Evolutionary conservation across 2,888 invertebrate genomes (phyloP).

Genomic region (Dioctria linearis): DNA sequence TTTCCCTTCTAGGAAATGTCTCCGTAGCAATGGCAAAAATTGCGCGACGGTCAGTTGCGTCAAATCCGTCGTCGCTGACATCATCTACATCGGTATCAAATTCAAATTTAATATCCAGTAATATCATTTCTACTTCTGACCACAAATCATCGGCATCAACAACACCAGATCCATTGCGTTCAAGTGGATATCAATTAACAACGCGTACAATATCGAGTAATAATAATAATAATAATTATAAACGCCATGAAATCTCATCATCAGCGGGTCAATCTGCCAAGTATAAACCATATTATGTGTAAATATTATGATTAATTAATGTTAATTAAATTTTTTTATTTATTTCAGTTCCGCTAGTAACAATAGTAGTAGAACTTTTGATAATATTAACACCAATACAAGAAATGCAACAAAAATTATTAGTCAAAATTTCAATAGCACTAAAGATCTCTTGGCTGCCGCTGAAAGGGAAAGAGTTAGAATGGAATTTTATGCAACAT

Average conservation of each 20-base stretch:
- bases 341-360: constrained; percentile 53
- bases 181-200: constrained; percentile 61
- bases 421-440: constrained; percentile 50
- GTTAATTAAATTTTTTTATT: neutral
- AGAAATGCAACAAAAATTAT: constrained; percentile 41
- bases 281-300: constrained; percentile 21
- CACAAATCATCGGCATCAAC: constrained; percentile 53
- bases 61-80: constrained; percentile 62
- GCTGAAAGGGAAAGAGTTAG: constrained; percentile 80
- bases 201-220: constrained; percentile 61
- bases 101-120: constrained; percentile 1
- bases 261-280: constrained; percentile 55
- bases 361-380: constrained; percentile 55
- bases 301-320: neutral
- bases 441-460: constrained; percentile 58
- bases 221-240: neutral
- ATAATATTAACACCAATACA: constrained; percentile 54
- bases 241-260: constrained; percentile 58
- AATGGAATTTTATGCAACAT: constrained; percentile 89
- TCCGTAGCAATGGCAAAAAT: constrained; percentile 72
- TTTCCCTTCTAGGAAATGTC: constrained; percentile 68
- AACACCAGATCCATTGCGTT: constrained; percentile 60
- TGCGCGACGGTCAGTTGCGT: constrained; percentile 70
- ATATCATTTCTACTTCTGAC: constrained; percentile 8
- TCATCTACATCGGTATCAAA: constrained; percentile 56